Conservation (phyloP, 2,797 vertebrate genomes). For the Garrulus glandarius region DNA sequence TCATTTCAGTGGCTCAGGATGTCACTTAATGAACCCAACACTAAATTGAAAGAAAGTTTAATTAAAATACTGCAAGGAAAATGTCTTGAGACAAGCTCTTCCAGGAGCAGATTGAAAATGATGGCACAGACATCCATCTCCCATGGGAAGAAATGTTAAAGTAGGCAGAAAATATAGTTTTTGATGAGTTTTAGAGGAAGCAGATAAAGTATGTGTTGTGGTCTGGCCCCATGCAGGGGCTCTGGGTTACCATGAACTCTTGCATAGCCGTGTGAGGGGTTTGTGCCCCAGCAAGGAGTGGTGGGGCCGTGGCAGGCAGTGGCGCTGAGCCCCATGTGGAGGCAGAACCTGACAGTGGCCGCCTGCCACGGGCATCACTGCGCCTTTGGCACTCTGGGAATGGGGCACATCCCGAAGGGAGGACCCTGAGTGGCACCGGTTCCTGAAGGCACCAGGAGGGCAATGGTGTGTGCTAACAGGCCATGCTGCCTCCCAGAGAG, state of each 20-base stretch:
- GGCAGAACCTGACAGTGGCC: neutral
- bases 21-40: neutral
- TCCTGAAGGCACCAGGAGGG: fast-evolving
- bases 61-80: constrained; percentile 26
- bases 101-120: neutral
- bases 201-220: neutral
- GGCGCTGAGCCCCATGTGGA: fast-evolving
- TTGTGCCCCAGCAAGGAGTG: neutral
- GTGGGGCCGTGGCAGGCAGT: fast-evolving
- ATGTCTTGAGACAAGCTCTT: constrained; percentile 8
- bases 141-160: neutral
- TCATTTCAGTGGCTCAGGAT: neutral
- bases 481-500: fast-evolving
- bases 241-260: neutral
- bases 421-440: fast-evolving
- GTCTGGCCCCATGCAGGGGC: neutral
- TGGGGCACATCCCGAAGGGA: fast-evolving
- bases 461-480: fast-evolving
- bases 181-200: neutral
- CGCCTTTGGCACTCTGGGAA: fast-evolving
- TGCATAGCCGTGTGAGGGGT: neutral
- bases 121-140: neutral
- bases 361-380: fast-evolving
- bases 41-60: constrained; percentile 28
- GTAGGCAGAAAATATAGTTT: neutral